Evolutionary conservation across 92 coral and sea anemone species (phyloP), one percentile per base, ranked within the genome.

Genomic region (Parazoanthus atlanticus): DNA sequence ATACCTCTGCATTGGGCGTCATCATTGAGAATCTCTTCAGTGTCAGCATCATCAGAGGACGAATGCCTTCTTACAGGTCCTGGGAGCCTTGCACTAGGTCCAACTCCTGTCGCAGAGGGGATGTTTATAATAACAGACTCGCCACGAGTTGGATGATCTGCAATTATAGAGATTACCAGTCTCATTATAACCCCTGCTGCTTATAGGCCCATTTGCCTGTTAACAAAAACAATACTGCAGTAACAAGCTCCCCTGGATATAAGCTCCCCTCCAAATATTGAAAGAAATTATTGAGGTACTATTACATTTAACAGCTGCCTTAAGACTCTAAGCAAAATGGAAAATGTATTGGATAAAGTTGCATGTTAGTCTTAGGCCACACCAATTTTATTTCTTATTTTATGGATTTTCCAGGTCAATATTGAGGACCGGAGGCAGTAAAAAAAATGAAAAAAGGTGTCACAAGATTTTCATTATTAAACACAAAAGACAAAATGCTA

Each of bases 11-110:
- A 71, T 7, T 70, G 87, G 38, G 25, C 54, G 2, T 84, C 87
- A 70, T 84, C 78, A 70, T 41, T 28, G 26, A 84, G 78, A 84
- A 84, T 84, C 43, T 84, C 78, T 12, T 84, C 87, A 28, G 78
- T 40, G 29, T 84, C 67, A 13, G 78, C 87, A 41, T 84, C 87
- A 72, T 84, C 87, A 67, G 87, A 84, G 31, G 87, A 84, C 7
- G 87, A 84, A 12, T 84, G 87, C 17, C 87, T 70, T 40, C 76
- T 65, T 1, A 31, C 41, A 16, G 85, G 13, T 19, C 71, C 29
- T n/a, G 65, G 64, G 61, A 52, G 28, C 23, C 87, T 28, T 30
- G 54, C 52, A 70, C 67, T 29, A 70, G 46, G 25, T 26, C 29
- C 77, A 41, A n/a, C 25, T 0, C 38, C 87, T 70, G 76, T 38